phyloP scores from a whole-genome alignment of 2,888 invertebrate genomes.

The Eilema griseolum region DNA sequence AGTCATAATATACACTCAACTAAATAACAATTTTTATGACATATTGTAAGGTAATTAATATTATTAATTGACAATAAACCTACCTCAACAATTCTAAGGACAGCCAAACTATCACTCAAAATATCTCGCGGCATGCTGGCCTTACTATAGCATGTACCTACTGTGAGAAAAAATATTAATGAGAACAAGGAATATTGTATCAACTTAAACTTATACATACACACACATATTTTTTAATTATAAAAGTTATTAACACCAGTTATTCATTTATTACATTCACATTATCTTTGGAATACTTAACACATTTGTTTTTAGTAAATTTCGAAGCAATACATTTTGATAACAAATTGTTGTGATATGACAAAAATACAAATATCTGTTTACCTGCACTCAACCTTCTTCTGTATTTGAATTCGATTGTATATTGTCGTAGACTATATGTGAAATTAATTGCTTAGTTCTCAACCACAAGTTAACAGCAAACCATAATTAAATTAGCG shows the following conservation, averaged over 20 bases:
- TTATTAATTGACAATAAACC: slow-evolving; percentile 17
- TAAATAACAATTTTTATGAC: neutral
- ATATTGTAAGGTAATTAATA: neutral
- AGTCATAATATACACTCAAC: neutral
- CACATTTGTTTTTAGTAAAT: neutral
- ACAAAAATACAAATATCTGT: neutral
- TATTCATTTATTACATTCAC: neutral
- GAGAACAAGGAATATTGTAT: slow-evolving; percentile 17
- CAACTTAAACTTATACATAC: neutral
- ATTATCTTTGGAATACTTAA: neutral
- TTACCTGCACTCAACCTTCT: neutral
- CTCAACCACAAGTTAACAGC: neutral
- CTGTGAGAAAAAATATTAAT: slow-evolving; percentile 36
- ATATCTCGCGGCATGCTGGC: slow-evolving; percentile 89
- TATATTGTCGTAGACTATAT: slow-evolving; percentile 2
- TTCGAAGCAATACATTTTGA: neutral
- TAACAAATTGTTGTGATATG: neutral
- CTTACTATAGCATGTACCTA: slow-evolving; percentile 47
- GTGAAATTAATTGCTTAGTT: neutral
- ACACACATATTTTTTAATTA: neutral
- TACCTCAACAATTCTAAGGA: slow-evolving; percentile 88
- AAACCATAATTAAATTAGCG: slow-evolving; percentile 1
- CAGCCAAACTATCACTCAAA: slow-evolving; percentile 89
- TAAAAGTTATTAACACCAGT: neutral
- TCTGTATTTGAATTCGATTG: neutral